These are phyloP conservation scores for Papilio demoleus DNA, from an alignment of 2,888 invertebrate genomes.

Conservation along the genomic window DNA sequence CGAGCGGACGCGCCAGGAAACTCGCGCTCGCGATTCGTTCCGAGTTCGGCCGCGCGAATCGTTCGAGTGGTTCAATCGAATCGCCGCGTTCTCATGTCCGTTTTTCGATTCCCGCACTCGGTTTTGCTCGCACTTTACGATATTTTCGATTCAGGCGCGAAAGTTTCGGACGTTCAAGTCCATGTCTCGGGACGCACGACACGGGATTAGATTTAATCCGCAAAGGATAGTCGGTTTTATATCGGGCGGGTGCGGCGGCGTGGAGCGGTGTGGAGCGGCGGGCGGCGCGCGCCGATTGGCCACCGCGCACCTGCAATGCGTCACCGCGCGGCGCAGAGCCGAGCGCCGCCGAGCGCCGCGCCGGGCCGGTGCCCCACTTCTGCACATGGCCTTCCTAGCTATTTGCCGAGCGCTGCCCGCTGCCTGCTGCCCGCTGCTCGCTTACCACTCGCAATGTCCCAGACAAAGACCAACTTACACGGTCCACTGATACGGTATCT, in stretches of 20 bases:
- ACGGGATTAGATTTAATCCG: conserved; percentile 85
- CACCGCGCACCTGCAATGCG: conserved; percentile 94
- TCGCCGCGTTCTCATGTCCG: conserved; percentile 76
- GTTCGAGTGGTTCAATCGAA: conserved; percentile 78
- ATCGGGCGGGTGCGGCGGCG: conserved; percentile 89
- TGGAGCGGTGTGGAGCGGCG: conserved; percentile 89
- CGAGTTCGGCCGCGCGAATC: conserved; percentile 72
- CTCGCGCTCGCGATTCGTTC: conserved; percentile 77
- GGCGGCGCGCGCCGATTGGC: conserved; percentile 90
- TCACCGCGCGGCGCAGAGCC: conserved; percentile 81
- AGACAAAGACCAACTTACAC: conserved; percentile 30
- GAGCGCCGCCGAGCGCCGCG: conserved; percentile 53
- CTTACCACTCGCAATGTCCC: conserved; percentile 42
- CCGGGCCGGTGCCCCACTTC: conserved; percentile 67
- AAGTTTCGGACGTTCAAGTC: conserved; percentile 74
- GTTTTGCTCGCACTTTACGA: conserved; percentile 53
- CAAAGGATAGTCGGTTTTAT: conserved; percentile 86
- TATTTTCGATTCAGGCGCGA: conserved; percentile 62
- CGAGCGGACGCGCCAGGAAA: conserved; percentile 78
- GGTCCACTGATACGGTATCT: background rate
- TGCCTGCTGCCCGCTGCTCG: background rate
- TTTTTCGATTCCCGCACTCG: conserved; percentile 58
- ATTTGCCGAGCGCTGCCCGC: conserved; percentile 51
- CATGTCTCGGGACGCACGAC: conserved; percentile 80
- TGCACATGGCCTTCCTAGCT: conserved; percentile 30